phyloP scores from a whole-genome alignment of 2,888 invertebrate genomes.

The Euplexia lucipara region DNA sequence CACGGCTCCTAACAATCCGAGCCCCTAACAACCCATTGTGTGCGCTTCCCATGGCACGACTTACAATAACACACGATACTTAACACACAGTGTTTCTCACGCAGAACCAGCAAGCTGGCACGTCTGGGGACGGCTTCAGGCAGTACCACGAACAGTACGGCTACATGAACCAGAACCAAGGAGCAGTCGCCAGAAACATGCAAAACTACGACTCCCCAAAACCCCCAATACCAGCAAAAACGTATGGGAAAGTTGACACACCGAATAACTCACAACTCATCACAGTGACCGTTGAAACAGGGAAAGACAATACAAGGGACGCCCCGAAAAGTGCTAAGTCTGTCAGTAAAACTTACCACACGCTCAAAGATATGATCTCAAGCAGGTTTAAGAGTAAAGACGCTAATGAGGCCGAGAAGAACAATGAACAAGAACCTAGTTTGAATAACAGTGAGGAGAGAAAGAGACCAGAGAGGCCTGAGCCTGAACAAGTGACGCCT shows the following conservation, averaged over 20 bases:
- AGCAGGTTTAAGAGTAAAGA: conserved; percentile 94
- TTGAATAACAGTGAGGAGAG: conserved; percentile 92
- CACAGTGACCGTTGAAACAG: conserved; percentile 91
- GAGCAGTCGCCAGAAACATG: conserved; percentile 79
- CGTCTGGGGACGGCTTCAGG: conserved; percentile 84
- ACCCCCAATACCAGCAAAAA: conserved; percentile 89
- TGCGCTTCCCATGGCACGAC: conserved; percentile 72
- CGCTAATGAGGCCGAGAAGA: conserved; percentile 88
- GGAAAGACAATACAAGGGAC: conserved; percentile 90
- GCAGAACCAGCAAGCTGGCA: conserved; percentile 89
- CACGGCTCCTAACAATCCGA: conserved; percentile 68
- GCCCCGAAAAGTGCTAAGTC: conserved; percentile 92
- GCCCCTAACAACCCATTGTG: conserved; percentile 78
- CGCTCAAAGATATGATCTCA: conserved; percentile 96
- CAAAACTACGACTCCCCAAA: conserved; percentile 87
- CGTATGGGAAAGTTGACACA: conserved; percentile 81
- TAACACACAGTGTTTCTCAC: conserved; percentile 65
- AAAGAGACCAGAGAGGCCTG: conserved; percentile 83
- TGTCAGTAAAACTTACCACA: conserved; percentile 95
- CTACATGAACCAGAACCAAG: conserved; percentile 86
- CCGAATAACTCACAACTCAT: conserved; percentile 89
- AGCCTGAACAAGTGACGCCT: conserved; percentile 84
- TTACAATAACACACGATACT: conserved; percentile 69
- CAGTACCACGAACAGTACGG: conserved; percentile 91
- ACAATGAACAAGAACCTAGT: conserved; percentile 87